Base-by-base conservation (phyloP, 2,888 invertebrate species). In the Morpho achilles region DNA sequence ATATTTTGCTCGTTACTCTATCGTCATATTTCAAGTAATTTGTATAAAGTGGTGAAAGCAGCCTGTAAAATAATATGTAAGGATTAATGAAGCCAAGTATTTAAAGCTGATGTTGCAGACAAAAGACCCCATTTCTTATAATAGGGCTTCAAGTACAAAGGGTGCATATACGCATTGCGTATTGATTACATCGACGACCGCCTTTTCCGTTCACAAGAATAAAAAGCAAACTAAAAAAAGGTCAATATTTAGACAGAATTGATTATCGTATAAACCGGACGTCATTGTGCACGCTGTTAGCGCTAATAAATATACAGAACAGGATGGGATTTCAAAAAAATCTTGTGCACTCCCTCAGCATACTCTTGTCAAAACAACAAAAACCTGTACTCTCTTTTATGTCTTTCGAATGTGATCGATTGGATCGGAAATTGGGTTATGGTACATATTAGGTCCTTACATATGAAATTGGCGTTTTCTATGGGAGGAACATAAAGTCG, bases 201-300 rank as follows among this genome's bases (percentile, higher is more conserved):
- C 82, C 82, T 79, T 79, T 82, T 84, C 81, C 83, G 76, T 76
- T 68, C 66, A 64, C 73, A 73, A 74, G 69, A 80, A 79, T 75
- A 65, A 69, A 82, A 76, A 80, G 86, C 86, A 87, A 84, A 76
- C 75, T 57, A 61, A 84, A 87, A 87, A 87, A 86, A 82, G 78
- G 78, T 87, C 87, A 89, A 89, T 89, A 88, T 89, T 88, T 88
- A 74, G 88, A 87, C 88, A 87, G 82, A 82, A 84, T 82, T 80
- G 77, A 87, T 87, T 84, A 87, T 73, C 76, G 72, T 74, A 73
- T 74, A 76, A 74, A 76, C 82, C 83, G 85, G 84, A 85, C 76
- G 84, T 77, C 77, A 84, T 83, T 83, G 76, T 77, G 75, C 71
- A 76, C 76, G 74, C 73, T 71, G 76, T 74, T 80, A 63, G 62